phyloP scores from a whole-genome alignment of 2,797 vertebrate genomes.

The Holocentrus rufus region DNA sequence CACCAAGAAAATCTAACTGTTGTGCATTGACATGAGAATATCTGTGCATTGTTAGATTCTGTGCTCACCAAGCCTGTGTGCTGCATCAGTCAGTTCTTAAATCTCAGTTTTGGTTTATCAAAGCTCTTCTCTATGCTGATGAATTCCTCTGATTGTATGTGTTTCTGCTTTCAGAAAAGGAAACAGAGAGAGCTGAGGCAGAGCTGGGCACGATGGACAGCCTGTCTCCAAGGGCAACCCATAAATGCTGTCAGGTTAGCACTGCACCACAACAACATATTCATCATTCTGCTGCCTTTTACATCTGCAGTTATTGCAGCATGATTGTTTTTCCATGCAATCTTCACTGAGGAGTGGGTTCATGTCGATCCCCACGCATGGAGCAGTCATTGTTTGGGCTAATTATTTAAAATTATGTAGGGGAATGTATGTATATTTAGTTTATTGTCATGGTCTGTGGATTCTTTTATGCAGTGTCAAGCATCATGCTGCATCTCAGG shows the following conservation, averaged over 20 bases:
- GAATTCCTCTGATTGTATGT: conserved; percentile 19
- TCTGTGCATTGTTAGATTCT: conserved; percentile 11
- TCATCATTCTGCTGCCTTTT: conserved; percentile 55
- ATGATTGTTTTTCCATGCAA: conserved; percentile 44
- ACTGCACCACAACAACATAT: conserved; percentile 61
- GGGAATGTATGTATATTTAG: background rate
- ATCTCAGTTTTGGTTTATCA: background rate
- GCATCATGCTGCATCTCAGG: background rate
- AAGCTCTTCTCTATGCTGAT: conserved; percentile 24
- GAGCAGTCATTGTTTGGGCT: conserved; percentile 33
- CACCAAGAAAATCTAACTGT: background rate
- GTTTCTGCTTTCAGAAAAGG: conserved; percentile 75
- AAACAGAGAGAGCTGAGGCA: conserved; percentile 78
- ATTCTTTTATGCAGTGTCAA: conserved; percentile 5
- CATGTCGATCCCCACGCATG: conserved; percentile 33
- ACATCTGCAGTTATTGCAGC: conserved; percentile 42
- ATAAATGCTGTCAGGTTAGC: conserved; percentile 88
- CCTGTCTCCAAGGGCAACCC: conserved; percentile 82
- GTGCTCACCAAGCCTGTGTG: background rate
- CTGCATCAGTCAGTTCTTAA: conserved; percentile 2
- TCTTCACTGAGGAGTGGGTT: conserved; percentile 38
- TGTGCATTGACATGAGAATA: background rate
- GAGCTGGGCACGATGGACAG: conserved; percentile 89
- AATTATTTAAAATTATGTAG: conserved; percentile 24
- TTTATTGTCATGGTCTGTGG: conserved; percentile 8